Evolutionary conservation across 1,140 invertebrate species (phyloP).

Genomic region (Philaenus spumarius): DNA sequence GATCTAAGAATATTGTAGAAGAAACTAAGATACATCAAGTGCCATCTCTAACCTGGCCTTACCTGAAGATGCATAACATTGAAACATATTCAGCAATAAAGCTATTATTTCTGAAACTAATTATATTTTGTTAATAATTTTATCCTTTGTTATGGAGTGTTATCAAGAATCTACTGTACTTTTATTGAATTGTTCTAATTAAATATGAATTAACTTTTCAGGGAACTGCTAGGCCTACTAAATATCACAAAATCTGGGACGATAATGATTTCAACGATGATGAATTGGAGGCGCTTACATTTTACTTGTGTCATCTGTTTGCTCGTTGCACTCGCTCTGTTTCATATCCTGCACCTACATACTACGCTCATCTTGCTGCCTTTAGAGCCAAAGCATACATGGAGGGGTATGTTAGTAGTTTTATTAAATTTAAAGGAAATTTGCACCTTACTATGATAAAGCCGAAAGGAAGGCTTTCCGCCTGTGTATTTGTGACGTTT

Average conservation of each 20-base stretch:
- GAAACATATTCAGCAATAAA: too few relatives aligned
- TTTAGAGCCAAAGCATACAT: slow-evolving; percentile 61
- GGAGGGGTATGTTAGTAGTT: slow-evolving; percentile 41
- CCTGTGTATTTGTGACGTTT: neutral
- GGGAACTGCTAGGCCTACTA: slow-evolving; percentile 82
- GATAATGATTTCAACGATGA: slow-evolving; percentile 66
- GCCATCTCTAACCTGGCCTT: too few relatives aligned
- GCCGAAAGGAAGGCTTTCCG: neutral
- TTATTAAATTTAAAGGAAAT: slow-evolving; percentile 9
- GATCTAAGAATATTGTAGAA: too few relatives aligned
- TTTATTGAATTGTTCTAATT: too few relatives aligned
- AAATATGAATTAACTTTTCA: too few relatives aligned
- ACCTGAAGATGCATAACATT: too few relatives aligned
- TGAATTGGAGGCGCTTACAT: slow-evolving; percentile 75
- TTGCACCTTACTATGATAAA: neutral
- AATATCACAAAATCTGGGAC: slow-evolving; percentile 80
- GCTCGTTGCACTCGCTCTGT: slow-evolving; percentile 79
- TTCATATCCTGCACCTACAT: slow-evolving; percentile 88
- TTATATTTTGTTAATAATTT: too few relatives aligned
- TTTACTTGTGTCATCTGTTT: slow-evolving; percentile 84
- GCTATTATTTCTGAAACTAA: too few relatives aligned
- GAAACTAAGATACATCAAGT: too few relatives aligned
- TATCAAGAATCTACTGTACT: too few relatives aligned
- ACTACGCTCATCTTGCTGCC: slow-evolving; percentile 88
- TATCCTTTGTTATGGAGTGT: too few relatives aligned